phyloP scores from a whole-genome alignment of 2,113 vertebrate genomes.

The Lagopus muta region DNA sequence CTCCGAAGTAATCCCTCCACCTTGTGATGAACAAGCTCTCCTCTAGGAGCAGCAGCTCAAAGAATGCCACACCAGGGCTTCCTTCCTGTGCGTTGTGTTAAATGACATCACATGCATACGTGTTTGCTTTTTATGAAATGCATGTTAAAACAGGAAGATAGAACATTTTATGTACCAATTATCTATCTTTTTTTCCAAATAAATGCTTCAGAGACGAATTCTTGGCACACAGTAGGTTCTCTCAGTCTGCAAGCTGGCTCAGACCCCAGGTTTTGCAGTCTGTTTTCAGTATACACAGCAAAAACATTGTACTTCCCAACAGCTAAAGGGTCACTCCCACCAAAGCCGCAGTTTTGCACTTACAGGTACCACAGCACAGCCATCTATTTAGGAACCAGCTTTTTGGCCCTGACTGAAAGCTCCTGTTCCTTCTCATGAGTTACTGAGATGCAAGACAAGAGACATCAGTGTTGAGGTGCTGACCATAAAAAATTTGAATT shows the following conservation, averaged over 20 bases:
- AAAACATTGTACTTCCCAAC: not conserved
- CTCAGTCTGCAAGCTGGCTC: not conserved
- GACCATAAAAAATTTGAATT: not conserved
- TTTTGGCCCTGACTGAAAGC: not conserved
- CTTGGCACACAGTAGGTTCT: not conserved
- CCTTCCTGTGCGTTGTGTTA: not conserved
- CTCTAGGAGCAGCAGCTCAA: not conserved
- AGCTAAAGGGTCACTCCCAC: not conserved
- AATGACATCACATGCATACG: not conserved
- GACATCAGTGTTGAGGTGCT: not conserved
- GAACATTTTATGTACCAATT: not conserved
- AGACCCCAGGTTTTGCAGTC: not conserved
- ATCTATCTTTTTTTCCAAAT: not conserved
- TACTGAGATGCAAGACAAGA: not conserved
- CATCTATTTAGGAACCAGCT: fast-evolving
- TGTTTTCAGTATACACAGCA: not conserved
- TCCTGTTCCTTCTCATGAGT: not conserved
- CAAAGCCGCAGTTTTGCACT: not conserved
- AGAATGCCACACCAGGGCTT: not conserved
- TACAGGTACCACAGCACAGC: not conserved
- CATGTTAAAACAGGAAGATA: not conserved
- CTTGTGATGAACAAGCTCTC: not conserved
- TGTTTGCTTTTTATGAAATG: not conserved
- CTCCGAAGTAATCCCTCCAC: not conserved
- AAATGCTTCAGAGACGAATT: not conserved